Evolutionary conservation across 2,797 vertebrate genomes (phyloP).

Genomic region (Cyprinodon diabolis): DNA sequence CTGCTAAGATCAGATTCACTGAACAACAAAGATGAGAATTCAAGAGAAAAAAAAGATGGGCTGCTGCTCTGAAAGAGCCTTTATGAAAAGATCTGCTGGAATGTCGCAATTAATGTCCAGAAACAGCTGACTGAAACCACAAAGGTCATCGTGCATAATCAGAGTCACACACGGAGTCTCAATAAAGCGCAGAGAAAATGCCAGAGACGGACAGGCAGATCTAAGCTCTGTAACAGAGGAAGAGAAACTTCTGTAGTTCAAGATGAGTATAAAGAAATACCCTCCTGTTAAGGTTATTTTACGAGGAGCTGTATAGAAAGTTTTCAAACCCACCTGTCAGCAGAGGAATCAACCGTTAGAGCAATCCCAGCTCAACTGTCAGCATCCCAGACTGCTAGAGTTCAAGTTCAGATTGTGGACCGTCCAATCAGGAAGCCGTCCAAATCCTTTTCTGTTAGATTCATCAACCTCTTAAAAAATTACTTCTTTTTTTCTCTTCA

Average conservation of each 20-base stretch:
- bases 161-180: constrained; percentile 58
- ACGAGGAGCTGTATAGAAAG: background rate
- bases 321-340: constrained; percentile 43
- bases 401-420: constrained; percentile 34
- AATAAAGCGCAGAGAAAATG: constrained; percentile 25
- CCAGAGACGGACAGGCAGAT: constrained; percentile 27
- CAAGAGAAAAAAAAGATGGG: background rate
- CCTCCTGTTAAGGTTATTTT: background rate
- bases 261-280: background rate
- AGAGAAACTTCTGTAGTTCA: background rate
- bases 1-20: background rate
- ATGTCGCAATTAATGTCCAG: constrained; percentile 63
- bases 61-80: constrained; percentile 47
- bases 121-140: constrained; percentile 69
- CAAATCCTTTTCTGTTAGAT: background rate
- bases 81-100: constrained; percentile 55
- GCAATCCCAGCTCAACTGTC: constrained; percentile 12
- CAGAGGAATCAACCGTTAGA: constrained; percentile 20
- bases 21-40: constrained; percentile 1
- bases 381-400: constrained; percentile 24
- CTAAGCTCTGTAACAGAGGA: background rate
- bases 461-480: background rate
- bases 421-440: background rate
- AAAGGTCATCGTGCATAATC: constrained; percentile 71
- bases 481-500: background rate